A percentile compares a stretch with the other conserved stretches of the same genome.
Evolutionary conservation across 2,888 invertebrate genomes (phyloP).

Genomic region (Syritta pipiens): DNA sequence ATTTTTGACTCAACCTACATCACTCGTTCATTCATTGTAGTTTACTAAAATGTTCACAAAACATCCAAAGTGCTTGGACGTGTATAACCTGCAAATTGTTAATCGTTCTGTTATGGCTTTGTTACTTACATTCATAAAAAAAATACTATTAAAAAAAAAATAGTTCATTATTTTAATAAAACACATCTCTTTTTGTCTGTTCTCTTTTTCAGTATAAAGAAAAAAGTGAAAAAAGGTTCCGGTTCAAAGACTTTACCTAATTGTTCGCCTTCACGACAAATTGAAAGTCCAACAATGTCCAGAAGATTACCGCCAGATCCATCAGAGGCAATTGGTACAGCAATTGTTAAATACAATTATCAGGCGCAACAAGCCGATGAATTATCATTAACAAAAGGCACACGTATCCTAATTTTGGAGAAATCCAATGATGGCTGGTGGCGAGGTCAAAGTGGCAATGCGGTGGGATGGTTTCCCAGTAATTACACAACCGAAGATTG

Average conservation of each 20-base stretch:
- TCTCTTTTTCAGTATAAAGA: constrained; percentile 85
- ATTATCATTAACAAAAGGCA: constrained; percentile 95
- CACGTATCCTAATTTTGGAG: constrained; percentile 95
- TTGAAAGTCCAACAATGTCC: constrained; percentile 88
- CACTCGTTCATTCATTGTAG: too few species aligned
- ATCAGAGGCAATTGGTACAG: constrained; percentile 91
- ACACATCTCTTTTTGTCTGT: not conserved
- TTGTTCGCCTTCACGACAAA: constrained; percentile 90
- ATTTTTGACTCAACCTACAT: too few species aligned
- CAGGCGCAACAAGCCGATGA: constrained; percentile 98
- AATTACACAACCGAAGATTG: constrained; percentile 98
- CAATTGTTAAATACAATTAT: constrained; percentile 97
- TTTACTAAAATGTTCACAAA: too few species aligned
- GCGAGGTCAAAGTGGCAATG: constrained; percentile 90
- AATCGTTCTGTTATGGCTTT: not conserved
- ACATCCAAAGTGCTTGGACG: too few species aligned
- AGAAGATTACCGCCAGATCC: constrained; percentile 89
- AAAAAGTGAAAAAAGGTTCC: constrained; percentile 90
- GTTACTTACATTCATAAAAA: too few species aligned
- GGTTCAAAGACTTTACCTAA: constrained; percentile 92
- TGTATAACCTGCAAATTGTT: too few species aligned
- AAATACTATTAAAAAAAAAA: too few species aligned
- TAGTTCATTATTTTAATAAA: not conserved
- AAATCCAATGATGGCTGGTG: constrained; percentile 99
- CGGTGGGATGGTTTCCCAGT: constrained; percentile 94